Evolutionary conservation across 1,140 invertebrate genomes (phyloP).

Genomic region (Periplaneta americana): DNA sequence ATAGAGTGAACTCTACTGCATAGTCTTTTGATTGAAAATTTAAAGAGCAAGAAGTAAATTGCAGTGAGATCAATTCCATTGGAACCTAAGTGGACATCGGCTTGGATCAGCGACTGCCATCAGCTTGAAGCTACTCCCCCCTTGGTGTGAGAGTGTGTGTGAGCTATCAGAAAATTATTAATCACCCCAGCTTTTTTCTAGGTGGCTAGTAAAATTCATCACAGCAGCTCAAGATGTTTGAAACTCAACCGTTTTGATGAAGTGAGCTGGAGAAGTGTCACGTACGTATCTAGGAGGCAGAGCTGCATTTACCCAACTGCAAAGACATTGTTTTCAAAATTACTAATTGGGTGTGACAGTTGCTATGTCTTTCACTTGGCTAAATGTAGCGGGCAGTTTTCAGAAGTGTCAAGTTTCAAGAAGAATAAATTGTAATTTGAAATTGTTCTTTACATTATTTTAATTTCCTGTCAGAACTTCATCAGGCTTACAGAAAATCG

Average conservation of each 20-base stretch:
- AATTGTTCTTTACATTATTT: neutral
- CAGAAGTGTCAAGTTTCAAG: neutral
- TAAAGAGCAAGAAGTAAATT: neutral
- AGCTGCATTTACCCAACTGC: neutral
- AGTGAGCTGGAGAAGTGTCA: constrained; percentile 19
- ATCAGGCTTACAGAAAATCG: too few species aligned
- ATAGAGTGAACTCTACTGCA: too few species aligned
- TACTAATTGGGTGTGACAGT: neutral
- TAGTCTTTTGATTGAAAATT: neutral
- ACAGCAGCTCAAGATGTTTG: constrained; percentile 14
- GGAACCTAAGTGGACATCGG: neutral
- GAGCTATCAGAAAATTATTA: constrained; percentile 32
- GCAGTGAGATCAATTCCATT: neutral
- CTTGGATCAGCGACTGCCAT: neutral
- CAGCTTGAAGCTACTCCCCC: neutral
- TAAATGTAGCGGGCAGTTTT: neutral
- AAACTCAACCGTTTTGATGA: constrained; percentile 16
- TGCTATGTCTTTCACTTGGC: neutral
- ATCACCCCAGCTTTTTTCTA: constrained; percentile 44
- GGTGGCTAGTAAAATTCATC: constrained; percentile 23
- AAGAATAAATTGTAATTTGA: neutral
- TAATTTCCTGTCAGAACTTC: too few species aligned
- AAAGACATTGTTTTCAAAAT: neutral
- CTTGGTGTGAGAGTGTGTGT: constrained; percentile 29
- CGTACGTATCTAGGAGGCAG: constrained; percentile 25